phyloP scores from a whole-genome alignment of 2,888 invertebrate species.

The Acanthoscelides obtectus region DNA sequence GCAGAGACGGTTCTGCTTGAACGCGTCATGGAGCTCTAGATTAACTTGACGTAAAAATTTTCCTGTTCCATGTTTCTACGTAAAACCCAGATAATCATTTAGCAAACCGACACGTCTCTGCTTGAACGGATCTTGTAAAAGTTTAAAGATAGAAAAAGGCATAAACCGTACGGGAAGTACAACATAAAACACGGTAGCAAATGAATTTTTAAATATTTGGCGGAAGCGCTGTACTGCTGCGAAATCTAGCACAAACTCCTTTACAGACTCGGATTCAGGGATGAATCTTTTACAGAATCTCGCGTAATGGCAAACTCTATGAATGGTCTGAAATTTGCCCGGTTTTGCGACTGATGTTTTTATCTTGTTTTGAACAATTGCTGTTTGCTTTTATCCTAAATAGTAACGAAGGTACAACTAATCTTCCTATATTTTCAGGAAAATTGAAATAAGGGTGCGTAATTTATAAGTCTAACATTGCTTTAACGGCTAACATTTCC shows the following conservation, averaged over 20 bases:
- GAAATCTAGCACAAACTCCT: not conserved
- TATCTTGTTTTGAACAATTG: no score
- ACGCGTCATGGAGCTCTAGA: no score
- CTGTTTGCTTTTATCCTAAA: constrained; percentile 51
- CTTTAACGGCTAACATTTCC: constrained; percentile 67
- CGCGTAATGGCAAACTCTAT: no score
- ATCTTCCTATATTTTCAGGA: constrained; percentile 80
- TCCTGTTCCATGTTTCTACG: not conserved
- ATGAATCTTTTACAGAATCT: no score
- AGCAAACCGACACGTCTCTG: not conserved
- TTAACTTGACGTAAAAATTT: no score
- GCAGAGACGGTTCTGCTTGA: no score
- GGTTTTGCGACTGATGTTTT: no score
- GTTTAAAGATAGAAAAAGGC: not conserved
- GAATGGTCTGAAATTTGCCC: no score
- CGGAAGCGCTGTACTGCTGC: not conserved
- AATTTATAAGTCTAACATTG: constrained; percentile 74
- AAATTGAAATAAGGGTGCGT: constrained; percentile 91
- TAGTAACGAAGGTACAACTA: constrained; percentile 75
- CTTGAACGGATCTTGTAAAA: not conserved
- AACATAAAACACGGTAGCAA: not conserved
- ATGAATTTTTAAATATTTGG: not conserved
- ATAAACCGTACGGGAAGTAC: not conserved
- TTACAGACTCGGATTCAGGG: not conserved
- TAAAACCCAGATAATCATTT: not conserved